Conservation (phyloP, 1,140 invertebrate genomes). For the Thereuonema tuberculata region DNA sequence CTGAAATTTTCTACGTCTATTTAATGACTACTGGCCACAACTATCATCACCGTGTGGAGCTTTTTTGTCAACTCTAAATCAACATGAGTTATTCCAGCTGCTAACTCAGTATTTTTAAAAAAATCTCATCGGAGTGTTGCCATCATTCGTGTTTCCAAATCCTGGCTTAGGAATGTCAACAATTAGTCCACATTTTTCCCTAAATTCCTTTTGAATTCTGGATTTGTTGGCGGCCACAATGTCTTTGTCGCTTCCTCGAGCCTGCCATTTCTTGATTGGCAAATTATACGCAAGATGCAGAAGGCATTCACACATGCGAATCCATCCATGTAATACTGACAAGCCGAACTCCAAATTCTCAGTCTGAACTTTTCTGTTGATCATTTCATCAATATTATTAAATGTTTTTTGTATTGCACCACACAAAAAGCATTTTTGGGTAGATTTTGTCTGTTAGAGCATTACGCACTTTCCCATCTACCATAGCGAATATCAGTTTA, state of each 20-base stretch:
- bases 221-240: not conserved
- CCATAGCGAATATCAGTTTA: not conserved
- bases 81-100: conserved; percentile 8
- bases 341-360: not conserved
- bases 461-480: conserved; percentile 6
- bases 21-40: not conserved
- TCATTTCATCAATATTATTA: conserved; percentile 3
- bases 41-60: conserved; percentile 1
- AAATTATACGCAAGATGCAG: conserved; percentile 1
- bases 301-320: not conserved
- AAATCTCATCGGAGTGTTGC: not conserved
- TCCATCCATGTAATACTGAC: conserved; percentile 2
- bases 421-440: not conserved
- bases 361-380: not conserved
- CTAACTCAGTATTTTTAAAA: conserved; percentile 5
- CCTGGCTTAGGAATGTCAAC: not conserved
- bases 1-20: not conserved
- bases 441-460: not conserved
- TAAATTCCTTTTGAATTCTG: not conserved
- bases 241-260: not conserved
- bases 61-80: conserved; percentile 1
- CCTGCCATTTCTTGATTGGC: not conserved
- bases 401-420: not conserved
- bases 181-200: not conserved
- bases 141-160: not conserved